phyloP scores from a whole-genome alignment of 2,797 vertebrate genomes.

The Sebastolobus altivelis region DNA sequence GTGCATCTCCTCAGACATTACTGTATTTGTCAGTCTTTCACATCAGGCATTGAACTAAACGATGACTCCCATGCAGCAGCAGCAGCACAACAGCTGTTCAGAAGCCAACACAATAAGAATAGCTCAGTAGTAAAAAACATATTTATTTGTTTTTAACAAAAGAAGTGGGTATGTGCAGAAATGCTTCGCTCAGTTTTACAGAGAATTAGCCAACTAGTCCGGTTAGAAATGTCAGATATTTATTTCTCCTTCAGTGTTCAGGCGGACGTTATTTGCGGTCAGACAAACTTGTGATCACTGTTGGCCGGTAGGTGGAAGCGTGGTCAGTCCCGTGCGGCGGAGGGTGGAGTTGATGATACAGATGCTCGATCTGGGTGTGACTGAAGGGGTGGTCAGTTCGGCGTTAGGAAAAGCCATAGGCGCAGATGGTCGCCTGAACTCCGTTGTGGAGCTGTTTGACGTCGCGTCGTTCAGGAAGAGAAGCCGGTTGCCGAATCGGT shows the following conservation, averaged over 20 bases:
- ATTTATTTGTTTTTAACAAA: neutral
- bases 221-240: neutral
- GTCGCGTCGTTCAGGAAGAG: slow-evolving; percentile 30
- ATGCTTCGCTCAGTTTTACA: slow-evolving; percentile 4
- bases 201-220: neutral
- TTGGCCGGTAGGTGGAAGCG: neutral
- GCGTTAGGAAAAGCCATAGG: neutral
- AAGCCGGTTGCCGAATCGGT: slow-evolving; percentile 31
- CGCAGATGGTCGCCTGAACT: slow-evolving; percentile 47
- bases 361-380: slow-evolving; percentile 61
- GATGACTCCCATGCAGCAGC: neutral
- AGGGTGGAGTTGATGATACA: slow-evolving; percentile 46
- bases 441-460: slow-evolving; percentile 68
- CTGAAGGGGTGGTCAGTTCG: slow-evolving; percentile 7
- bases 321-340: neutral
- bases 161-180: neutral
- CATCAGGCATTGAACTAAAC: neutral
- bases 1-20: neutral
- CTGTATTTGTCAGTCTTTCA: neutral
- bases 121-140: neutral
- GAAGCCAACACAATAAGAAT: neutral
- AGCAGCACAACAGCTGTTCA: neutral
- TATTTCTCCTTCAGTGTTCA: neutral
- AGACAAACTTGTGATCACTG: slow-evolving; percentile 14
- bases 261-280: neutral